A percentile compares a stretch with the other conserved stretches of the same genome.
Evolutionary conservation across 1,140 invertebrate species (phyloP).

Genomic region (Magallana angulata): DNA sequence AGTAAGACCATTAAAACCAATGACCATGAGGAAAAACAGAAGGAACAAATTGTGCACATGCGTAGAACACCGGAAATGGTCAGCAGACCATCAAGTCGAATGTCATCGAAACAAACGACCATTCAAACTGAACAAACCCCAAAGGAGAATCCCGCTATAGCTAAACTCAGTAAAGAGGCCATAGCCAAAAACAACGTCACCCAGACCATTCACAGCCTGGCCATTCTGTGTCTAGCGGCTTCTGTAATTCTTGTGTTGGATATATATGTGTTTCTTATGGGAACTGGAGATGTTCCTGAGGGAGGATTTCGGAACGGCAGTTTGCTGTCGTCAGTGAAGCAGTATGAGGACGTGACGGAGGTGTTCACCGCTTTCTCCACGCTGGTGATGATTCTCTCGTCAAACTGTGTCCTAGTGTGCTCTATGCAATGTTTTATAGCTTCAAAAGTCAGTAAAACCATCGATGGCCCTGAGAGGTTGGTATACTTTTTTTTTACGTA

Average conservation of each 20-base stretch:
- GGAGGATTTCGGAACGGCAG: conserved; percentile 43
- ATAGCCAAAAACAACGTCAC: conserved; percentile 38
- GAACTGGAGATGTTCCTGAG: conserved; percentile 37
- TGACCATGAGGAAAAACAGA: neutral
- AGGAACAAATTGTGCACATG: conserved; percentile 20
- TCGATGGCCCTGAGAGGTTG: conserved; percentile 83
- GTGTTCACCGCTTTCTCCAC: conserved; percentile 93
- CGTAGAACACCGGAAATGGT: conserved; percentile 12
- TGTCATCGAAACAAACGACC: conserved; percentile 32
- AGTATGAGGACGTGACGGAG: conserved; percentile 91
- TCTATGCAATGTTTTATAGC: conserved; percentile 96
- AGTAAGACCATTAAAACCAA: conserved; percentile 22
- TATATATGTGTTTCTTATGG: conserved; percentile 42
- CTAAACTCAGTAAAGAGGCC: neutral
- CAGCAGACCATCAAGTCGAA: conserved; percentile 51
- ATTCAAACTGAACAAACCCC: conserved; percentile 5
- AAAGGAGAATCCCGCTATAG: conserved; percentile 42
- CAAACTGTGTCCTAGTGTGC: conserved; percentile 94
- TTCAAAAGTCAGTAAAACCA: conserved; percentile 91
- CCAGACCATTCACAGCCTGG: conserved; percentile 49
- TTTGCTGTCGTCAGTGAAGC: conserved; percentile 38
- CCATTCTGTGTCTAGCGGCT: conserved; percentile 45
- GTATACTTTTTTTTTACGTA: conserved; percentile 2
- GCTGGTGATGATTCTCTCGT: conserved; percentile 90
- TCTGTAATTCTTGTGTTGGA: conserved; percentile 41